Conservation (phyloP, 2,888 invertebrate species). For the Agrotis puta region DNA sequence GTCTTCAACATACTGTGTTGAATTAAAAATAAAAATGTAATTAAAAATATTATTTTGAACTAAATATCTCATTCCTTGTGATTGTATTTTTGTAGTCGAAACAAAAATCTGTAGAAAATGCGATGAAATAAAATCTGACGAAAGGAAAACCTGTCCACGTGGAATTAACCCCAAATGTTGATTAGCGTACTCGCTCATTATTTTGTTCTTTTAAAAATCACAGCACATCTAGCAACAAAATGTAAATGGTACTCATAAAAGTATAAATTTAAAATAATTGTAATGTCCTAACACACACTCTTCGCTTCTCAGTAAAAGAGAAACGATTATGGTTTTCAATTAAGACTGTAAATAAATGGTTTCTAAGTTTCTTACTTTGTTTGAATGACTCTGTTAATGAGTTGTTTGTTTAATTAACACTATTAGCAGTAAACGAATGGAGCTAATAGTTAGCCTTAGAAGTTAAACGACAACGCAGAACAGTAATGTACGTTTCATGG, state of each 20-base stretch:
- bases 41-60: too few relatives aligned
- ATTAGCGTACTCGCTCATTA: neutral
- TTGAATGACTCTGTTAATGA: constrained; percentile 48
- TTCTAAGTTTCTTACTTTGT: constrained; percentile 30
- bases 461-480: constrained; percentile 13
- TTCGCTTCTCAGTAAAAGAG: constrained; percentile 29
- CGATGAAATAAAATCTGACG: too few relatives aligned
- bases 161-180: too few relatives aligned
- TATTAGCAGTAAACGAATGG: constrained; percentile 42
- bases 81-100: too few relatives aligned
- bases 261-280: constrained; percentile 13
- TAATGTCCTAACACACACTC: neutral
- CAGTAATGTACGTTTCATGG: constrained; percentile 9
- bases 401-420: constrained; percentile 46
- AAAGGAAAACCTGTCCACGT: too few relatives aligned
- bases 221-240: constrained; percentile 18
- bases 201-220: neutral
- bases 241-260: constrained; percentile 35
- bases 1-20: too few relatives aligned
- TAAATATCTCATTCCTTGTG: too few relatives aligned
- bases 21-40: too few relatives aligned
- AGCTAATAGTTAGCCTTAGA: constrained; percentile 27
- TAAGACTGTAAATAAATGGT: constrained; percentile 45
- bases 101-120: too few relatives aligned
- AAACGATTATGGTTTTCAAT: constrained; percentile 38